A percentile compares a stretch with the other conserved stretches of the same genome.
Evolutionary conservation across 2,797 vertebrate genomes (phyloP).

Genomic region (Paedocypris micromegethes): DNA sequence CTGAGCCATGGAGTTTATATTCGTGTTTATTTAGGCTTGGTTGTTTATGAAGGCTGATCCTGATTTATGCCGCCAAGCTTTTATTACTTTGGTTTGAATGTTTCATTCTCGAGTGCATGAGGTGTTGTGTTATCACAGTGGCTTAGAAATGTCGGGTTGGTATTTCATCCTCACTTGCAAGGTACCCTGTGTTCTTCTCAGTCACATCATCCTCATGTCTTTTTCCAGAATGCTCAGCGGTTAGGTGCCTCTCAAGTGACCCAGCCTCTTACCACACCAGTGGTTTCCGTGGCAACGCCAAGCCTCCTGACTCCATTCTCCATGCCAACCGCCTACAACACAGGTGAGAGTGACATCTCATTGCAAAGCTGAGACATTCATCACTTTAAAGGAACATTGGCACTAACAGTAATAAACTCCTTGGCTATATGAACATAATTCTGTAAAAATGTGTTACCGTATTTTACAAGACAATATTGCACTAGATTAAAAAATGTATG

Average conservation of each 20-base stretch:
- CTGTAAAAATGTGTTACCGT: no score
- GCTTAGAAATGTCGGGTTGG: not conserved
- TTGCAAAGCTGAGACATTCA: conserved; percentile 10
- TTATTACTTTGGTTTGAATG: not conserved
- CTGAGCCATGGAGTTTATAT: no score
- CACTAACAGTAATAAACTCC: no score
- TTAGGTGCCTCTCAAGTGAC: conserved; percentile 83
- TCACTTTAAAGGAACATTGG: not conserved
- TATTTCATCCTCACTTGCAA: not conserved
- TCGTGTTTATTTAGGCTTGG: conserved; percentile 1
- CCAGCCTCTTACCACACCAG: conserved; percentile 88
- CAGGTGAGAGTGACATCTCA: conserved; percentile 67
- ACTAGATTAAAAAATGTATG: no score
- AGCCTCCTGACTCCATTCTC: conserved; percentile 93
- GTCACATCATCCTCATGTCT: conserved; percentile 3
- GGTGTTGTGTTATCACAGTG: no score
- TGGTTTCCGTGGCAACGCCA: conserved; percentile 93
- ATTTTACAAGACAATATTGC: no score
- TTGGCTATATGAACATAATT: no score
- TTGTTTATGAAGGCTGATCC: not conserved
- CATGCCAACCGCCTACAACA: conserved; percentile 94
- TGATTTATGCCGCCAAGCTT: not conserved
- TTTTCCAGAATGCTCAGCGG: conserved; percentile 84
- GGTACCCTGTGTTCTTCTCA: conserved; percentile 1
- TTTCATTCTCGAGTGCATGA: not conserved